Base-by-base conservation (phyloP, 2,888 invertebrate species). In the Paralinhomoeus sp. region DNA sequence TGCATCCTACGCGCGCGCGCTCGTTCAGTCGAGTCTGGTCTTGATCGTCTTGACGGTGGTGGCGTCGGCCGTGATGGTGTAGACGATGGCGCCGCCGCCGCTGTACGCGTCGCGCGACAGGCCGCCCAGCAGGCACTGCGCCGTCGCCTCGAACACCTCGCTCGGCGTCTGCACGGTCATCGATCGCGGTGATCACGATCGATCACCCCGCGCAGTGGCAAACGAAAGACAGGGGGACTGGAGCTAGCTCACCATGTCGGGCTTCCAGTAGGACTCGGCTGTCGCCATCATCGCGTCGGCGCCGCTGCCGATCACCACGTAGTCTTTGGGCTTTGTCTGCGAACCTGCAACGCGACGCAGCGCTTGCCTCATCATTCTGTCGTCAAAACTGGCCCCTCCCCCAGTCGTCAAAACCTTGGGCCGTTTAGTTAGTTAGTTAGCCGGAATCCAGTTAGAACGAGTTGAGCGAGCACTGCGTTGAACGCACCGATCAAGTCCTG, bases 231-330 rank as follows among this genome's bases (percentile, higher is more conserved):
- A 31, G 12, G 12, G 9, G 31, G 12, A 15, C 15, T 31, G 9
- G 12, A 12, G 31, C 12, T 9, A 12, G 31, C 31, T 2, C 13
- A 37, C 66, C 61, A 91, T 68, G 63, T 89, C 73, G 0, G 85
- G 83, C 57, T 81, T 80, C 77, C 83, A 93, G 23, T 91, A 67
- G 0, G 85, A 78, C 71, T 97, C 97, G 68, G 93, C 93, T 83
- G 93, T 89, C 58, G 68, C 69, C 48, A 68, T 64, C 59, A 69
- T 60, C 51, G 67, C 67, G 51, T 70, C 68, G 37, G 62, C 62
- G 49, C 85, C 89, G 9, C 87, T 84, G 13, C 97, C 97, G n/a
- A 80, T 79, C n/a, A 91, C 87, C 2, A 89, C 89, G 71, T 97
- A 97, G 63, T 97, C 93, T 56, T 80, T 77, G 0, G 91, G 82